Conservation (phyloP, 2,888 invertebrate species). For the Caenorhabditis uteleia region DNA sequence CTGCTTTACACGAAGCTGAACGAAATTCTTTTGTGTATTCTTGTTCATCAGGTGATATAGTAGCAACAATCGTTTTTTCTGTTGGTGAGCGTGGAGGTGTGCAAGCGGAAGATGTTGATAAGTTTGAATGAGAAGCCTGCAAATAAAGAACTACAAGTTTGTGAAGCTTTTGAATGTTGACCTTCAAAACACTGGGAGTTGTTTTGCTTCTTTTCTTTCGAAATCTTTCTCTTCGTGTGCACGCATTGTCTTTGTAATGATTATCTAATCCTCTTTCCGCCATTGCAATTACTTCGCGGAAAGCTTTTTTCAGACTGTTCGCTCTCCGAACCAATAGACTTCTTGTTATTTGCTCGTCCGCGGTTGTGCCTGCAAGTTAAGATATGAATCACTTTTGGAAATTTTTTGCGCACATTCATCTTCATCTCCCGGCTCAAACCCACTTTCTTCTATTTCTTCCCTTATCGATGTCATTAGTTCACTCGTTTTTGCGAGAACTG, state of each 20-base stretch:
- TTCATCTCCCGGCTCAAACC: slow-evolving; percentile 52
- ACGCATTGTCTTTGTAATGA: slow-evolving; percentile 27
- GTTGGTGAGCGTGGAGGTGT: slow-evolving; percentile 46
- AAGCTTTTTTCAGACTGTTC: slow-evolving; percentile 84
- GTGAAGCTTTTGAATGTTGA: slow-evolving; percentile 5
- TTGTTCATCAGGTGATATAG: no score
- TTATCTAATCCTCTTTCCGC: slow-evolving; percentile 76
- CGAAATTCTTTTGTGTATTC: no score
- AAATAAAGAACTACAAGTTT: not conserved
- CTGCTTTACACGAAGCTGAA: no score
- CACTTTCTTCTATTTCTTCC: slow-evolving; percentile 73
- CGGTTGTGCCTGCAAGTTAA: slow-evolving; percentile 16
- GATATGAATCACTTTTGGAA: no score
- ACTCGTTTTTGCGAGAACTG: slow-evolving; percentile 81
- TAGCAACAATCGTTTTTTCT: no score
- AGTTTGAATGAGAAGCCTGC: slow-evolving; percentile 46
- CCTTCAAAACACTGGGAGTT: slow-evolving; percentile 49
- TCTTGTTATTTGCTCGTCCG: slow-evolving; percentile 59
- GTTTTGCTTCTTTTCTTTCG: slow-evolving; percentile 58
- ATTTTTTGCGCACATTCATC: no score
- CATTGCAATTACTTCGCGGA: slow-evolving; percentile 82
- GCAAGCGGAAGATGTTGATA: slow-evolving; percentile 52
- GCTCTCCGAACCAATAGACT: slow-evolving; percentile 77
- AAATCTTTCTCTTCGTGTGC: slow-evolving; percentile 49
- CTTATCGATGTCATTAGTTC: slow-evolving; percentile 79